Evolutionary conservation across 2,888 invertebrate genomes (phyloP).

Genomic region (Macrophya alboannulata): DNA sequence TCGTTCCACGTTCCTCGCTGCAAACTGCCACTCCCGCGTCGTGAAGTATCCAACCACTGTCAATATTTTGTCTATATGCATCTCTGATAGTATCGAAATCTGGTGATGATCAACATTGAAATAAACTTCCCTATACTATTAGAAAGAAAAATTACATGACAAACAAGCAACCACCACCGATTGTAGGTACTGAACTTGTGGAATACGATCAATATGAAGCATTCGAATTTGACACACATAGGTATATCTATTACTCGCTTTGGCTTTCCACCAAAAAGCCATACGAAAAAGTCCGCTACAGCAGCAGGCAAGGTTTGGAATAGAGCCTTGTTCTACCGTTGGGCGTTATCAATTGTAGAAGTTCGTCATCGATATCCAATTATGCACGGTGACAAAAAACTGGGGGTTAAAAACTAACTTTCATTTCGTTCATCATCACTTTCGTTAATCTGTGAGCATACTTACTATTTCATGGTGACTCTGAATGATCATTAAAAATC

Average conservation of each 20-base stretch:
- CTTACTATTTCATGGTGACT: too few relatives aligned
- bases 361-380: constrained; percentile 85
- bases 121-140: not conserved
- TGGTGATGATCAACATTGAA: constrained; percentile 67
- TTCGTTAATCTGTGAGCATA: too few relatives aligned
- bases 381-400: too few relatives aligned
- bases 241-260: constrained; percentile 61
- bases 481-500: too few relatives aligned
- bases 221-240: not conserved
- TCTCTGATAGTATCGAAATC: constrained; percentile 81
- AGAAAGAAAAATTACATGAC: not conserved
- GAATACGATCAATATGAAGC: too few relatives aligned
- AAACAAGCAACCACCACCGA: too few relatives aligned
- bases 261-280: constrained; percentile 79
- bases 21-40: constrained; percentile 81
- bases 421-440: too few relatives aligned
- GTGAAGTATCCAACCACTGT: constrained; percentile 82
- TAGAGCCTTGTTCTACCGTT: too few relatives aligned
- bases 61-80: constrained; percentile 81
- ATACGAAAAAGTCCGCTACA: constrained; percentile 78
- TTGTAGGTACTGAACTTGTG: too few relatives aligned
- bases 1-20: constrained; percentile 76
- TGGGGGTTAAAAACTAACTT: too few relatives aligned
- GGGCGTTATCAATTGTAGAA: constrained; percentile 82
- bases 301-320: constrained; percentile 82